Conservation (phyloP, 30 jellyfish, hydroid and myxozoan genomes). For the Cassiopea xamachana region DNA sequence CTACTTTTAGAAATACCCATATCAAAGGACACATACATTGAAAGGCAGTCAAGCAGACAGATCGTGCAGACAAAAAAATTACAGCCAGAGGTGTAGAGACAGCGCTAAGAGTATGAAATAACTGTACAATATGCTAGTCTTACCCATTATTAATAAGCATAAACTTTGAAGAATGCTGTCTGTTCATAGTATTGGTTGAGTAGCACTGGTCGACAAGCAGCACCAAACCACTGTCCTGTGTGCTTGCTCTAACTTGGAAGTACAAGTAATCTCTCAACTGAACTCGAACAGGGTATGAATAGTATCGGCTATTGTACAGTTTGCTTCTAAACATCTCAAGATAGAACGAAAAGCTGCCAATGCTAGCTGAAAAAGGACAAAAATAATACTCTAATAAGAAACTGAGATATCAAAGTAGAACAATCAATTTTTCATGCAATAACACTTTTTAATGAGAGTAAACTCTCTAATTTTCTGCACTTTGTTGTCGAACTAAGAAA, state of each 20-base stretch:
- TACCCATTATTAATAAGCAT: conserved; percentile 40
- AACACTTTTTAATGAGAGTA: no score
- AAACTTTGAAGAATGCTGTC: background rate
- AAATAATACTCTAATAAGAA: background rate
- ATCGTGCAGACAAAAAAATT: no score
- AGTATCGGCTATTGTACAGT: background rate
- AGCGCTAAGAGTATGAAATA: no score
- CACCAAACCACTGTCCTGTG: conserved; percentile 13
- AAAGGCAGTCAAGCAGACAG: no score
- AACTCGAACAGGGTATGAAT: conserved; percentile 34
- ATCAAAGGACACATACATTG: no score
- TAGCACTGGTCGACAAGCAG: conserved; percentile 32
- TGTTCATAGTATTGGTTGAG: conserved; percentile 28
- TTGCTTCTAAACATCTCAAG: conserved; percentile 25
- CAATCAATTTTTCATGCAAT: no score
- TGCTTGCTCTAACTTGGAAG: conserved; percentile 34
- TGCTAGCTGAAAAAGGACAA: conserved; percentile 18
- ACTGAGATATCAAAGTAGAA: background rate
- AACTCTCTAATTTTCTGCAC: no score
- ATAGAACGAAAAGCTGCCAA: conserved; percentile 27
- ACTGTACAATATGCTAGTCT: background rate
- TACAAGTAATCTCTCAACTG: conserved; percentile 45
- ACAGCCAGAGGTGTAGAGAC: no score
- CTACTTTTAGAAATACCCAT: no score
- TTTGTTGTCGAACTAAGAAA: no score